Evolutionary conservation across 2,888 invertebrate species (phyloP).

Genomic region (Didymodactylos carnosus): DNA sequence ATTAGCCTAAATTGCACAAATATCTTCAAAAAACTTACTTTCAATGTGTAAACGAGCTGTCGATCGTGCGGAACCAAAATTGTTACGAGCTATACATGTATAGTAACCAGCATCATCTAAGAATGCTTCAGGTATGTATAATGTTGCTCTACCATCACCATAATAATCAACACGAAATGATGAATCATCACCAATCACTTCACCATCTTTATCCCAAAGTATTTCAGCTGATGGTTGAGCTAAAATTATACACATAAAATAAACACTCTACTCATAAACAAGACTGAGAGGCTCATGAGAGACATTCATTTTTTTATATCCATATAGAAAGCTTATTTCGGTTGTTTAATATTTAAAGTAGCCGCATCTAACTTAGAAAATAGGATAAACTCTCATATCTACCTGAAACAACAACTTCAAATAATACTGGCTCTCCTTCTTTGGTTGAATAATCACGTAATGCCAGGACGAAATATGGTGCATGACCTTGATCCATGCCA

Average conservation of each 20-base stretch:
- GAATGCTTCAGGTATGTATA: neutral
- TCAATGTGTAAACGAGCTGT: neutral
- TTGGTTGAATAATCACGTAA: neutral
- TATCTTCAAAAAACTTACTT: neutral
- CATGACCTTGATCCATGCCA: neutral
- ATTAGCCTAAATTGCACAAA: neutral
- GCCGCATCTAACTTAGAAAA: no score
- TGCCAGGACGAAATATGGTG: neutral
- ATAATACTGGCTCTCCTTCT: neutral
- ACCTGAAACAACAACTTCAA: neutral
- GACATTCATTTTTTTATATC: no score
- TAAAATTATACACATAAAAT: neutral
- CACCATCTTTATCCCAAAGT: neutral
- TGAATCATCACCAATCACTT: neutral
- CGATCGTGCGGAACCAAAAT: neutral
- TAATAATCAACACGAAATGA: neutral
- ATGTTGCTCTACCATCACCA: neutral
- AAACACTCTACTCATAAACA: no score
- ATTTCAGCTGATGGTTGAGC: neutral
- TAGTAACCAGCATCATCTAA: neutral
- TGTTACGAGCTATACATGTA: neutral
- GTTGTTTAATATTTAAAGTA: no score
- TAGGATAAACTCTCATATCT: neutral
- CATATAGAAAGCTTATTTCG: neutral
- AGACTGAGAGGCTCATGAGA: no score